These are phyloP conservation scores for Bimastos eiseni DNA, from an alignment of 2,888 invertebrate species.

Conservation along the genomic window DNA sequence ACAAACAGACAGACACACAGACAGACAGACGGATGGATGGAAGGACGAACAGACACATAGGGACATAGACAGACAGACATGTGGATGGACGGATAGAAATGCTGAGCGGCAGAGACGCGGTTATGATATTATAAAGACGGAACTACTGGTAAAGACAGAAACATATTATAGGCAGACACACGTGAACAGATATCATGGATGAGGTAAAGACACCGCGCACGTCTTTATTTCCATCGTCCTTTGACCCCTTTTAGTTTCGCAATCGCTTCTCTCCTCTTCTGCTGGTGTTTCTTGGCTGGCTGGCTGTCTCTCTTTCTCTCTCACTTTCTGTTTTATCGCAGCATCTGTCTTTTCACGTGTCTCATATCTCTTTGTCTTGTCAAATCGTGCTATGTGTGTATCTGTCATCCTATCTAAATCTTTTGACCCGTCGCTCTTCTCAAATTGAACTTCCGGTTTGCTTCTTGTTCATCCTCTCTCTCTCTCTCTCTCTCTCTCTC, in stretches of 20 bases:
- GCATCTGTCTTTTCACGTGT: neutral
- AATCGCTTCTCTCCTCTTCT: neutral
- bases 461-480: neutral
- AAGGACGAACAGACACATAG: neutral
- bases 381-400: neutral
- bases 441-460: neutral
- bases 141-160: neutral
- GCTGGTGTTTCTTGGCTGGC: neutral
- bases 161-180: neutral
- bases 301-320: neutral
- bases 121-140: neutral
- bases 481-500: neutral
- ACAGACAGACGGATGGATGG: neutral
- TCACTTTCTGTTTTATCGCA: neutral
- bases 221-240: neutral
- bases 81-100: neutral
- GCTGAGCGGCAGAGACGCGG: neutral
- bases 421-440: neutral
- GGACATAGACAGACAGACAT: neutral
- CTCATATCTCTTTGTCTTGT: neutral
- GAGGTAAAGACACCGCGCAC: too few species aligned
- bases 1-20: neutral
- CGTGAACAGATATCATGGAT: too few species aligned
- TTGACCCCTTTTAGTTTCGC: neutral
- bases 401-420: neutral